phyloP scores from a whole-genome alignment of 2,888 invertebrate species.

The Drosophila fungiperda region DNA sequence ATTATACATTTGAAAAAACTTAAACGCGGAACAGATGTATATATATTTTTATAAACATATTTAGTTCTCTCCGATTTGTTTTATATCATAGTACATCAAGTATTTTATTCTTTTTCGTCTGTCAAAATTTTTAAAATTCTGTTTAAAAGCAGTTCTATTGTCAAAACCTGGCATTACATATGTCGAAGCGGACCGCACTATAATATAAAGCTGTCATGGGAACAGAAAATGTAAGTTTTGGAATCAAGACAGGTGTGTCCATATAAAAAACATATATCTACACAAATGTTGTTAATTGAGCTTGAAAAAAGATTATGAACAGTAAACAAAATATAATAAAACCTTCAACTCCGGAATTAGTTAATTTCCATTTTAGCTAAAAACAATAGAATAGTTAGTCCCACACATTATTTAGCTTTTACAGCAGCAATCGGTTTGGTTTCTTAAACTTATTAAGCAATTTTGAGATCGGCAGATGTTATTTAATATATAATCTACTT shows the following conservation, averaged over 20 bases:
- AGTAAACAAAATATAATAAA: neutral
- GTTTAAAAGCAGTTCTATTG: neutral
- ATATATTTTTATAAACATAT: neutral
- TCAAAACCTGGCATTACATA: neutral
- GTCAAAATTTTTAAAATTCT: neutral
- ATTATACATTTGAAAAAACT: no score
- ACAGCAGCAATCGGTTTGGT: neutral
- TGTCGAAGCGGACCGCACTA: neutral
- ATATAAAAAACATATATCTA: neutral
- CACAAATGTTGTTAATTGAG: neutral
- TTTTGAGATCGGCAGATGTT: neutral
- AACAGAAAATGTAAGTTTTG: neutral
- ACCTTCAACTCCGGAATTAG: neutral
- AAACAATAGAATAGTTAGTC: neutral
- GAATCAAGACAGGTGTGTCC: neutral
- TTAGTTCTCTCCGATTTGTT: neutral
- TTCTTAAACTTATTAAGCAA: neutral
- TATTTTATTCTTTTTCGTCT: neutral
- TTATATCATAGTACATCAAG: neutral
- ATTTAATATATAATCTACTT: neutral
- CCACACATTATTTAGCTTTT: neutral
- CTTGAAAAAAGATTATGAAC: neutral
- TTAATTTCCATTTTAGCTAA: neutral
- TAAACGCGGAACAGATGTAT: neutral
- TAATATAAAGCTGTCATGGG: neutral